Evolutionary conservation across 1,140 invertebrate genomes (phyloP), one percentile per base, ranked within the genome.

Genomic region (Oncopeltus fasciatus): DNA sequence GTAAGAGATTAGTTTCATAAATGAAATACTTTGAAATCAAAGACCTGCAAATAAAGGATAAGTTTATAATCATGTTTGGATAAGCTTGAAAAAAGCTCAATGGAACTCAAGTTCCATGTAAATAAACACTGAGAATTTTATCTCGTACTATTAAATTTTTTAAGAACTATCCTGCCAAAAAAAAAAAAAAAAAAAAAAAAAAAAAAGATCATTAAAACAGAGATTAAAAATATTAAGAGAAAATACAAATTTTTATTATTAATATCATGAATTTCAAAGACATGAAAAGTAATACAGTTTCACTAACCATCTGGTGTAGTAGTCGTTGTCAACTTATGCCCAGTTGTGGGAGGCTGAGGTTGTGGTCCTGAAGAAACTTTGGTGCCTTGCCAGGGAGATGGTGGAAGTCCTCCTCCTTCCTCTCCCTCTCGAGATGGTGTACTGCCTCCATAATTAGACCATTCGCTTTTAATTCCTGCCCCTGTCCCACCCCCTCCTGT

Each of bases 251-350:
- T 11, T 11, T 11, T 11, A 49, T 5, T 11, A 49, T 11, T 5
- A 49, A 16, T 21, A 57, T 57, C 4, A 18, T 24, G 9, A 29
- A 57, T 27, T 16, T 14, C 18, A 5, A 27, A 16, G 5, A n/a
- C n/a, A n/a, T n/a, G n/a, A n/a, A n/a, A n/a, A n/a, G n/a, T n/a
- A n/a, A n/a, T n/a, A n/a, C n/a, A n/a, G n/a, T n/a, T n/a, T n/a
- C n/a, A n/a, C 27, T n/a, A 68, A 82, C 81, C 81, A 69, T 82
- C 80, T 31, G 80, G 77, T 66, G 81, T 83, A 51, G 77, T 75
- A 53, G 81, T 76, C 18, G 67, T 47, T 11, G 78, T 76, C 51
- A 78, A 76, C 60, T 76, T 74, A 68, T 82, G 82, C 70, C 78
- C 78, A 53, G 76, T 53, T 24, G 49, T 53, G 24, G 49, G 49